Percentiles rank a stretch among this genome's conserved stretches.
These are phyloP conservation scores for Mystacides longicornis DNA, from an alignment of 2,888 invertebrate genomes.

Conservation along the genomic window DNA sequence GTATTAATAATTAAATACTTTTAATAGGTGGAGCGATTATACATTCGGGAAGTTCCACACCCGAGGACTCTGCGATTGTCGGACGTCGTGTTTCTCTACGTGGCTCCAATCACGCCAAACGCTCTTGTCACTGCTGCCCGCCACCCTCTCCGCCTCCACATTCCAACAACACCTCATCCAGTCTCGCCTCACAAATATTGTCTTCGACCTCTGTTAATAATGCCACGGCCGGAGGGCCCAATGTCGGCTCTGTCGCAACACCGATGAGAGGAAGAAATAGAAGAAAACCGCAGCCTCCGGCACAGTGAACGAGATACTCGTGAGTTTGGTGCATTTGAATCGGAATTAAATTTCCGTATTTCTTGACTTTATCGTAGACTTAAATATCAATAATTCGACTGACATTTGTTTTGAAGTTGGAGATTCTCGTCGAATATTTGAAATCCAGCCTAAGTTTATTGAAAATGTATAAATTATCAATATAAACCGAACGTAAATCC, in stretches of 20 bases:
- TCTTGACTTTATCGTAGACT: too few relatives aligned
- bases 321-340: too few relatives aligned
- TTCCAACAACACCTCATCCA: background rate
- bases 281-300: background rate
- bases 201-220: background rate
- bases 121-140: slow-evolving; percentile 56
- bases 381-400: too few relatives aligned
- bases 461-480: too few relatives aligned
- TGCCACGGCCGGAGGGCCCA: background rate
- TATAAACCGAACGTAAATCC: too few relatives aligned
- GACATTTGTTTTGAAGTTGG: too few relatives aligned
- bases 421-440: too few relatives aligned
- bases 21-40: slow-evolving; percentile 16
- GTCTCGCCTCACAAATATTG: slow-evolving; percentile 6
- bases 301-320: too few relatives aligned
- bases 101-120: slow-evolving; percentile 52
- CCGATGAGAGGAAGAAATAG: background rate
- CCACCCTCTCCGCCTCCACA: slow-evolving; percentile 32
- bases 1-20: background rate
- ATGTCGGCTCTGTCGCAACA: background rate
- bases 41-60: slow-evolving; percentile 24
- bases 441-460: too few relatives aligned
- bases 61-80: slow-evolving; percentile 31
- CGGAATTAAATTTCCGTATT: too few relatives aligned
- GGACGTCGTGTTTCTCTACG: slow-evolving; percentile 36